Conservation (phyloP, 2,113 vertebrate genomes). For the Heterotilapia buettikoferi region DNA sequence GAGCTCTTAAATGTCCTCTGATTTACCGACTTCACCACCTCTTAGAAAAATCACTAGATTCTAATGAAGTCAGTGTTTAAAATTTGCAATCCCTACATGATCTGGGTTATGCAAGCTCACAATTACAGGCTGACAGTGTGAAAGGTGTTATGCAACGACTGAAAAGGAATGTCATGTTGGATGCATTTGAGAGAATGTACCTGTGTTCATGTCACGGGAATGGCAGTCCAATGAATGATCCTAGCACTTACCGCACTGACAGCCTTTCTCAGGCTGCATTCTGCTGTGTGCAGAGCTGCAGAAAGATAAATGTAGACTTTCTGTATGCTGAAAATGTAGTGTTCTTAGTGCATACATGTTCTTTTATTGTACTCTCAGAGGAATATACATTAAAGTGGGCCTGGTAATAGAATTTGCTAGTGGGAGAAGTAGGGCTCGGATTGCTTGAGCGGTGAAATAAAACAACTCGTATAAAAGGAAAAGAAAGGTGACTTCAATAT, state of each 20-base stretch:
- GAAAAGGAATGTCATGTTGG: not conserved
- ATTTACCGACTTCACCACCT: not conserved
- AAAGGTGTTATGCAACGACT: constrained; percentile 8
- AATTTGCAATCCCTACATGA: not conserved
- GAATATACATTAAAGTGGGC: not conserved
- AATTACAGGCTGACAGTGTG: not conserved
- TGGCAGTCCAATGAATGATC: constrained; percentile 30
- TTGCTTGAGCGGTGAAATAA: not conserved
- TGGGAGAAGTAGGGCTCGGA: not conserved
- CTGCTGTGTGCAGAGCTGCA: not conserved
- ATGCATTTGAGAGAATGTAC: not conserved
- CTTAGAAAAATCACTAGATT: not conserved
- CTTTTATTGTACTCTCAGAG: not conserved
- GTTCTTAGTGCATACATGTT: not conserved
- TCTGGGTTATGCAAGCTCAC: constrained; percentile 12
- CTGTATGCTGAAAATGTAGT: not conserved
- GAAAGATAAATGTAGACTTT: not conserved
- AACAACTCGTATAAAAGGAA: not conserved
- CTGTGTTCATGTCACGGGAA: not conserved
- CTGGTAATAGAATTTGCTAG: not conserved
- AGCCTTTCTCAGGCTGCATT: constrained; percentile 20
- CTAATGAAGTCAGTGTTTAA: constrained; percentile 9
- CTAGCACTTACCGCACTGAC: constrained; percentile 7
- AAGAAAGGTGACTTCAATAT: not conserved
- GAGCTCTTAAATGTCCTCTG: not conserved